Evolutionary conservation across 1,140 invertebrate genomes (phyloP).

Genomic region (Aporrectodea caliginosa): DNA sequence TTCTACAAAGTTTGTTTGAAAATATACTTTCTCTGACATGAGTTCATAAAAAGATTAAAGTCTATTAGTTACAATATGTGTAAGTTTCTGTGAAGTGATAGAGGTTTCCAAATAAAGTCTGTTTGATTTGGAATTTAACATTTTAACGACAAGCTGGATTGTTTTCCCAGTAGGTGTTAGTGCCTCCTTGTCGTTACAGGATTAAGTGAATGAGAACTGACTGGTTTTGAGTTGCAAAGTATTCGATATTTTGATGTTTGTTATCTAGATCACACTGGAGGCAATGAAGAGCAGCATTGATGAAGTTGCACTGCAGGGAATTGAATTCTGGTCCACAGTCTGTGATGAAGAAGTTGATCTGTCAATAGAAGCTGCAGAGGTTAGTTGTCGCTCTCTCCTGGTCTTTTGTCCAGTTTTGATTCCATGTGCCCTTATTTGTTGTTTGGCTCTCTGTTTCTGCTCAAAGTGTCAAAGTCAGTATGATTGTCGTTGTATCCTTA

Average conservation of each 20-base stretch:
- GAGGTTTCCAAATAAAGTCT: too few relatives aligned
- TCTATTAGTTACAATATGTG: too few relatives aligned
- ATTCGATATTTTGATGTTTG: not conserved
- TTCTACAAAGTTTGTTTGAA: too few relatives aligned
- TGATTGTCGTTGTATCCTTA: not conserved
- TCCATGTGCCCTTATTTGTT: not conserved
- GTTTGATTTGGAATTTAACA: too few relatives aligned
- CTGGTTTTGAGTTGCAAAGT: not conserved
- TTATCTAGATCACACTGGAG: slow-evolving; percentile 82
- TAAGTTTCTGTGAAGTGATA: too few relatives aligned
- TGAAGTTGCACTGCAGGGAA: slow-evolving; percentile 94
- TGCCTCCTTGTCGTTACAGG: too few relatives aligned
- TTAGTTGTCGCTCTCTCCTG: too few relatives aligned
- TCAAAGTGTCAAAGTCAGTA: slow-evolving; percentile 7
- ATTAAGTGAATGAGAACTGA: too few relatives aligned
- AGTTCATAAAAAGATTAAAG: too few relatives aligned
- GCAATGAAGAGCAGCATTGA: slow-evolving; percentile 97
- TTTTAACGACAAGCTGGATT: too few relatives aligned
- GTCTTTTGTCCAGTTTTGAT: slow-evolving; percentile 4
- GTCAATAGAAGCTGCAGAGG: slow-evolving; percentile 86
- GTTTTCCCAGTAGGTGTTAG: too few relatives aligned
- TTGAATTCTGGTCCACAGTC: slow-evolving; percentile 99
- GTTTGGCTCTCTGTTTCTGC: not conserved
- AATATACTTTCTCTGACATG: too few relatives aligned
- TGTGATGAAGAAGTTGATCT: slow-evolving; percentile 99